Evolutionary conservation across 2,797 vertebrate genomes (phyloP).

Genomic region (Poeciliopsis infans): DNA sequence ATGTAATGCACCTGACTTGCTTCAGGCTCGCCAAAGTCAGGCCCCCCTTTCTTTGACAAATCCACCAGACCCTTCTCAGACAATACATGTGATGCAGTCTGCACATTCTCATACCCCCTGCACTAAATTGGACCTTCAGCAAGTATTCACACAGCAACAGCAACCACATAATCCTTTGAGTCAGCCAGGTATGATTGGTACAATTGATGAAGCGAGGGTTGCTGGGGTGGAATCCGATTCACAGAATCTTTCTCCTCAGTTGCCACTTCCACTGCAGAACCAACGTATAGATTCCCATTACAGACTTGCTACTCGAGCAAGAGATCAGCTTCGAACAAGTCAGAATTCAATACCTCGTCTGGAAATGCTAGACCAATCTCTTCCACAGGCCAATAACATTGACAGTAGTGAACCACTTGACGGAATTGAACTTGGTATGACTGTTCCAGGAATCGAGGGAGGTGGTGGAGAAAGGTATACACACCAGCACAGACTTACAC

Average conservation of each 20-base stretch:
- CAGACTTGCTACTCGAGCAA: constrained; percentile 64
- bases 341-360: constrained; percentile 80
- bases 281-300: constrained; percentile 82
- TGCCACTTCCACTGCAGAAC: constrained; percentile 84
- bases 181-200: constrained; percentile 73
- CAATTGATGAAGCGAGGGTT: constrained; percentile 51
- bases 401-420: constrained; percentile 66
- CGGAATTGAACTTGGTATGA: constrained; percentile 58
- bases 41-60: constrained; percentile 81
- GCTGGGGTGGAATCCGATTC: constrained; percentile 67
- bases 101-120: constrained; percentile 86
- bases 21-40: constrained; percentile 76
- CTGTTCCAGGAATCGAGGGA: constrained; percentile 57
- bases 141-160: constrained; percentile 59
- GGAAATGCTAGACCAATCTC: constrained; percentile 80
- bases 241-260: constrained; percentile 80
- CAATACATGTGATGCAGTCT: constrained; percentile 85
- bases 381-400: constrained; percentile 71
- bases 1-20: constrained; percentile 78
- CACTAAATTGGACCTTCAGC: constrained; percentile 77
- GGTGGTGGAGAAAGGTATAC: constrained; percentile 67
- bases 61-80: constrained; percentile 79
- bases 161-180: constrained; percentile 69
- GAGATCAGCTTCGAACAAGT: constrained; percentile 69
- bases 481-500: constrained; percentile 70